Conservation (phyloP, 37 sponge, comb jelly and placozoan genomes). For the Tethya wilhelma region DNA sequence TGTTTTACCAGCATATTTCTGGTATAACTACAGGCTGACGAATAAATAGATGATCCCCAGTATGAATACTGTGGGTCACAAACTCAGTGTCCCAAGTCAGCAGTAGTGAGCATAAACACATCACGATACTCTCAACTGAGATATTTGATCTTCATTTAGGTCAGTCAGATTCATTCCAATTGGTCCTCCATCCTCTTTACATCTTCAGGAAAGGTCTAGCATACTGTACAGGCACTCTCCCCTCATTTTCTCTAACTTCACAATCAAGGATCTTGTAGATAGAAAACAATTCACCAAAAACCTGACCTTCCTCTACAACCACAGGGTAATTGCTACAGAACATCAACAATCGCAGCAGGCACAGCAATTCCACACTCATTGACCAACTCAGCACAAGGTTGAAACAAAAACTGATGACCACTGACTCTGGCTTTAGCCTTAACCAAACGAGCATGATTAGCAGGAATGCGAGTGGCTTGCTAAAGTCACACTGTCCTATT, state of each 20-base stretch:
- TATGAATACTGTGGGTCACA: conserved; percentile 33
- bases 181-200: too few species aligned
- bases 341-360: conserved; percentile 5
- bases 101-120: conserved; percentile 17
- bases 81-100: conserved; percentile 21
- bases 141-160: not conserved
- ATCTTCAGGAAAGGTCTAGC: too few species aligned
- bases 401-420: not conserved
- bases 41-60: conserved; percentile 34
- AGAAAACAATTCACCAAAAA: conserved; percentile 13
- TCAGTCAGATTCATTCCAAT: too few species aligned
- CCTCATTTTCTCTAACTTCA: too few species aligned
- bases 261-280: not conserved
- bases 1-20: too few species aligned
- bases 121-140: conserved; percentile 25
- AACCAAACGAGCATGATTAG: conserved; percentile 21
- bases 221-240: too few species aligned
- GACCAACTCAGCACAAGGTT: conserved; percentile 3
- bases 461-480: conserved; percentile 38
- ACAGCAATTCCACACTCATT: not conserved
- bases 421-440: not conserved
- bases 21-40: too few species aligned
- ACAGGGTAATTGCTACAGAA: conserved; percentile 1
- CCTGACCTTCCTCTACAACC: conserved; percentile 19
- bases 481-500: conserved; percentile 30